phyloP scores from a whole-genome alignment of 2,888 invertebrate genomes.

The Cheilosia pagana region DNA sequence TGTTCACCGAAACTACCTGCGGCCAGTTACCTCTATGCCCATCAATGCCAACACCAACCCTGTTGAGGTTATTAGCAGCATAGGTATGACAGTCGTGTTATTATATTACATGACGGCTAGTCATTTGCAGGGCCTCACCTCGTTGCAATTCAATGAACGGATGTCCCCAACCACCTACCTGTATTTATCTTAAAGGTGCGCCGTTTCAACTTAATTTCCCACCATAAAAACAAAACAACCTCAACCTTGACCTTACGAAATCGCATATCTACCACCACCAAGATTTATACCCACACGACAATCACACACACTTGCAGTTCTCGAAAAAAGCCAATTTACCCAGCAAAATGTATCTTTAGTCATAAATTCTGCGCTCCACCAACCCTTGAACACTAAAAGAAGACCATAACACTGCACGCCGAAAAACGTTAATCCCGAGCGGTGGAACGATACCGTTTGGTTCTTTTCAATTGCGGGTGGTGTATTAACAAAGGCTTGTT shows the following conservation, averaged over 20 bases:
- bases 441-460: constrained; percentile 3
- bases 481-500: neutral
- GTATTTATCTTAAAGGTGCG: neutral
- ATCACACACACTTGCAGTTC: constrained; percentile 9
- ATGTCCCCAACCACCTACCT: neutral
- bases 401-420: neutral
- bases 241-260: constrained; percentile 31
- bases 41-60: no score
- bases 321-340: constrained; percentile 39
- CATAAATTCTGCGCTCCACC: constrained; percentile 31
- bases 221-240: neutral
- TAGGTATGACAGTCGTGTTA: no score
- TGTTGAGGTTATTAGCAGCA: no score
- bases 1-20: no score
- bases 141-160: neutral
- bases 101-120: no score
- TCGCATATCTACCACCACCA: neutral
- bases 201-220: neutral
- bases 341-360: constrained; percentile 32
- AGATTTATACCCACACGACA: constrained; percentile 4
- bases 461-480: neutral
- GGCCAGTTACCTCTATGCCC: no score
- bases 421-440: constrained; percentile 16
- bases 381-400: neutral
- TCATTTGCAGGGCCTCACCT: no score